Conservation (phyloP, 2,797 vertebrate species). For the Hylomyscus alleni region DNA sequence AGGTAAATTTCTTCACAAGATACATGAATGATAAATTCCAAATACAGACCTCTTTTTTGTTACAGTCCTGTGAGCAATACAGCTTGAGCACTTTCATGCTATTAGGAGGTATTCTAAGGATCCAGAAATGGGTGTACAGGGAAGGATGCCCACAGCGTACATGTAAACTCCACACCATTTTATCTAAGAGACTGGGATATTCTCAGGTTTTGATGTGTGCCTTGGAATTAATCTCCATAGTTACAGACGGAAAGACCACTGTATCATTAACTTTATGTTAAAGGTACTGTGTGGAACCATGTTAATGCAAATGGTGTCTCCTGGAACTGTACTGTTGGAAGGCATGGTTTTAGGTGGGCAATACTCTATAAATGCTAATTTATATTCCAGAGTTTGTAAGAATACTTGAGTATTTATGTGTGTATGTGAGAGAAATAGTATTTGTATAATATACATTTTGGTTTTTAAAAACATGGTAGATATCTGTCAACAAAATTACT, state of each 20-base stretch:
- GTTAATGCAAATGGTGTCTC: neutral
- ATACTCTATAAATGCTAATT: neutral
- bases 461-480: constrained; percentile 32
- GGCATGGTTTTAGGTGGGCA: neutral
- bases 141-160: neutral
- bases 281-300: neutral
- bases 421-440: neutral
- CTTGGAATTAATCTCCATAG: neutral
- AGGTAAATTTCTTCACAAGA: neutral
- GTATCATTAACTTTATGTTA: neutral
- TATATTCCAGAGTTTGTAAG: neutral
- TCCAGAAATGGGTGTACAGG: neutral
- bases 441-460: neutral
- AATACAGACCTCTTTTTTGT: neutral
- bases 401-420: neutral
- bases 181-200: neutral
- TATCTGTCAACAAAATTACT: constrained; percentile 11
- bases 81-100: neutral
- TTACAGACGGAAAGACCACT: neutral
- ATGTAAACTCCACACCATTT: neutral
- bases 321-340: neutral
- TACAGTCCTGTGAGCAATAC: neutral
- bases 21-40: neutral
- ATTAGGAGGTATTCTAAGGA: neutral
- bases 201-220: neutral